A percentile compares a stretch with the other conserved stretches of the same genome.
These are phyloP conservation scores for Anoplius nigerrimus DNA, from an alignment of 2,888 invertebrate species.

Conservation along the genomic window DNA sequence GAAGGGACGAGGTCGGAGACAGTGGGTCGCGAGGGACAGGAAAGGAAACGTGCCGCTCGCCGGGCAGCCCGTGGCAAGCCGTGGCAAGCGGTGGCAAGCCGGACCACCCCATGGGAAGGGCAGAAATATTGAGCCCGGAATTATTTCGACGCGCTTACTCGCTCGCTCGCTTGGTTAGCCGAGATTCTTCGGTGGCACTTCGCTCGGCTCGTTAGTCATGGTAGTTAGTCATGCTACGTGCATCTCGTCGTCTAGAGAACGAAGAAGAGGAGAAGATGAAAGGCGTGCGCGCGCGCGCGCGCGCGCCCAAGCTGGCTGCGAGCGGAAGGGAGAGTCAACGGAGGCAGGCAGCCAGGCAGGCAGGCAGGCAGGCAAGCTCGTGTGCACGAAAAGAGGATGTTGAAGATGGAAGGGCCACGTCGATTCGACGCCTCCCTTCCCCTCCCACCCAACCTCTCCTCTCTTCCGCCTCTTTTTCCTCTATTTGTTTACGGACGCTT, in stretches of 20 bases:
- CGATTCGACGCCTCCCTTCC: too few species aligned
- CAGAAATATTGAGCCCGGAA: constrained; percentile 46
- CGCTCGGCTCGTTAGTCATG: constrained; percentile 70
- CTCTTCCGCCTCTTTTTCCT: too few species aligned
- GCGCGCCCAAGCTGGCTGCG: too few species aligned
- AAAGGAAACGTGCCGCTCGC: neutral
- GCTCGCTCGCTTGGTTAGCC: constrained; percentile 53
- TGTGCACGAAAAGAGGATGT: too few species aligned
- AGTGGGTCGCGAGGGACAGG: neutral
- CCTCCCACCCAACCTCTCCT: neutral
- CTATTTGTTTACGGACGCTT: too few species aligned
- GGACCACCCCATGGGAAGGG: too few species aligned
- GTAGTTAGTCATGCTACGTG: constrained; percentile 68
- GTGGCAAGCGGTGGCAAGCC: too few species aligned
- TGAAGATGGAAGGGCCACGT: too few species aligned
- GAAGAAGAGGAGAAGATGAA: constrained; percentile 38
- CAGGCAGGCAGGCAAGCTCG: too few species aligned
- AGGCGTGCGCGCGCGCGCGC: neutral
- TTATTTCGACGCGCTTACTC: constrained; percentile 33
- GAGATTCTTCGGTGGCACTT: constrained; percentile 67
- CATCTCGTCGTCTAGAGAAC: constrained; percentile 51
- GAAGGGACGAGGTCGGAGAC: neutral
- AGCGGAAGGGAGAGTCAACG: too few species aligned
- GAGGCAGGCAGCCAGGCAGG: too few species aligned
- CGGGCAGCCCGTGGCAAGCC: neutral